Base-by-base conservation (phyloP, 2,797 vertebrate genomes). In the Xenentodon cancila region DNA sequence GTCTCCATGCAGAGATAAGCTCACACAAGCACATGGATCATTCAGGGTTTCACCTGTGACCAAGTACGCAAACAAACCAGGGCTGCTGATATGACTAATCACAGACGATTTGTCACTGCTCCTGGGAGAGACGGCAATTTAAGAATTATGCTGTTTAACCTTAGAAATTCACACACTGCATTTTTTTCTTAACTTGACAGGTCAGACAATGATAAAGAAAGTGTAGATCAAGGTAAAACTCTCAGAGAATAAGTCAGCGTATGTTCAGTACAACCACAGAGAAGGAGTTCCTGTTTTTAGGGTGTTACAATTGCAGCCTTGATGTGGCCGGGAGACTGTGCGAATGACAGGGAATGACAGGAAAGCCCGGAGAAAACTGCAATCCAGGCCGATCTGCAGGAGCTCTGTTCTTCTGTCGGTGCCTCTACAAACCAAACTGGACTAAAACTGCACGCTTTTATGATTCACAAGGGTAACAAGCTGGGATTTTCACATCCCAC, bases 361-460 rank as follows among this genome's bases (percentile, higher is more conserved):
- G 5, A 2, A 17, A 42, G 30, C 30, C 30, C 7, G 30, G 5
- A 30, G 30, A 55, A 0, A 55, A 43, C 15, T 25, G 15, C 19
- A 54, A 25, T 43, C 40, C n/a, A 7, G 16, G 53, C 37, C 20
- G 43, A 82, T 81, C 77, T 68, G 68, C 51, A 37, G 34, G 49
- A 77, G 69, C 81, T 73, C 73, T 60, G 73, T 63, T 68, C 52
- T 42, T 71, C 21, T 60, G 59, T 51, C 53, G 76, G 70, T 25
- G 60, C 59, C 56, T 80, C 68, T 71, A 64, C 72, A 88, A 80
- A 64, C 61, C 80, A 76, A 68, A 77, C 77, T 76, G 81, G 59
- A 59, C 20, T 9, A 34, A 58, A 64, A 86, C 34, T 81, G 66
- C 65, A 79, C 83, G 25, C 81, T 85, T 88, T 82, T 77, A 86